Evolutionary conservation across 2,888 invertebrate genomes (phyloP), one percentile per base, ranked within the genome.

Genomic region (Lottia gigantea): DNA sequence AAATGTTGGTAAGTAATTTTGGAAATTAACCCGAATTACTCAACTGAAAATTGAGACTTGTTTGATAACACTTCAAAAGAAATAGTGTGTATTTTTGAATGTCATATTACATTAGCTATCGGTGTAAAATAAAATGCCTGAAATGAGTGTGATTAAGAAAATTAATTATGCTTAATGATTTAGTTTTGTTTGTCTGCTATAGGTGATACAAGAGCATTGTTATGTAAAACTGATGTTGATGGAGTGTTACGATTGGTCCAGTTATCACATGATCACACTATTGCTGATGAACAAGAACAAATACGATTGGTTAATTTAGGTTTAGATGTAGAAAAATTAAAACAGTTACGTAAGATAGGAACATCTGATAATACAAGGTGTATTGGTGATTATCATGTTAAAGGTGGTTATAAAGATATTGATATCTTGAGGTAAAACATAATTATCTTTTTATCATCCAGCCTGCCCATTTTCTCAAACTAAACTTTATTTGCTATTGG

Each of bases 331-430:
- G 91, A 93, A 74, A 92, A 92, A 78, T 88, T 95, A 31, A 91
- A 92, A 79, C 92, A 92, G 83, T 91, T 93, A 92, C 86, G 85
- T 19, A 81, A 82, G 70, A 89, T 95, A 19, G 95, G 95, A 63
- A 94, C 94, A 84, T 83, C 84, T 46, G 82, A 82, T 62, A 94
- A 93, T 81, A 96, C 96, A 0, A 90, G 96, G 16, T 95, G 95
- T 83, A 90, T 97, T 15, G 96, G 96, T 3, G 95, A 95, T 89
- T 95, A 95, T 85, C 90, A 94, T 55, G 93, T 95, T 0, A 96
- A 96, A 89, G 94, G 94, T 0, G 93, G 94, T 2, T 95, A 95
- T 84, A 93, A 93, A 84, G 95, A 96, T 66, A 93, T 94, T 83
- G 94, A 94, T 2, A 92, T 92, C 67, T 90, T 96, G 63, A 90